Evolutionary conservation across 2,888 invertebrate genomes (phyloP).

Genomic region (Autographa pulchrina): DNA sequence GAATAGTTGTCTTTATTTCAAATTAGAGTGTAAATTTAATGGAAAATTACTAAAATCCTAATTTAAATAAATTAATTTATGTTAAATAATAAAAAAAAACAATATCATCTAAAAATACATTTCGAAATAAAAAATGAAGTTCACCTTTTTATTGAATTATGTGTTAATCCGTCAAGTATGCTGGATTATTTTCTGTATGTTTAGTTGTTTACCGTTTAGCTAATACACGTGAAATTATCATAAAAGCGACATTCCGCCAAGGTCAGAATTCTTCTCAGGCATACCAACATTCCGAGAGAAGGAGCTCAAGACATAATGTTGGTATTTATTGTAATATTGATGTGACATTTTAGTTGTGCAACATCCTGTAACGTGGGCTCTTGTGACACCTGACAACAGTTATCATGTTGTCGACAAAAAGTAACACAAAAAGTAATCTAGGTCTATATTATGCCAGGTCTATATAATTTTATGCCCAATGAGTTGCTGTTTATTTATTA

Average conservation of each 20-base stretch:
- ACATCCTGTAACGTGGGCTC: neutral
- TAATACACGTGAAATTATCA: slow-evolving; percentile 8
- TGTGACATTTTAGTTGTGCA: slow-evolving; percentile 12
- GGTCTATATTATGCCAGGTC: no score
- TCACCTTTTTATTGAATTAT: neutral
- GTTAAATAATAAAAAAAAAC: neutral
- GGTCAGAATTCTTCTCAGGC: neutral
- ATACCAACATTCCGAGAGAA: neutral
- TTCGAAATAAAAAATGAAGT: neutral
- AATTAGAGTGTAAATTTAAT: no score
- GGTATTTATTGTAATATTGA: slow-evolving; percentile 1
- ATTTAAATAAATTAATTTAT: neutral
- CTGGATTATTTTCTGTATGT: neutral
- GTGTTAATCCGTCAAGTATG: neutral
- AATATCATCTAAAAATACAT: neutral
- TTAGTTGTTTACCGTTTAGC: slow-evolving; percentile 1
- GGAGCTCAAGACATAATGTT: neutral
- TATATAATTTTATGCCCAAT: no score
- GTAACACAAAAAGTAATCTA: neutral
- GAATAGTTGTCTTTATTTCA: no score
- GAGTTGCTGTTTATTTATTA: no score
- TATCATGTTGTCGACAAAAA: neutral
- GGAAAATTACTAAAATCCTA: neutral
- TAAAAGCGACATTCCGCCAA: slow-evolving; percentile 7
- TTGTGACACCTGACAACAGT: neutral